phyloP scores from a whole-genome alignment of 2,888 invertebrate species.

The Trichogramma evanescens region DNA sequence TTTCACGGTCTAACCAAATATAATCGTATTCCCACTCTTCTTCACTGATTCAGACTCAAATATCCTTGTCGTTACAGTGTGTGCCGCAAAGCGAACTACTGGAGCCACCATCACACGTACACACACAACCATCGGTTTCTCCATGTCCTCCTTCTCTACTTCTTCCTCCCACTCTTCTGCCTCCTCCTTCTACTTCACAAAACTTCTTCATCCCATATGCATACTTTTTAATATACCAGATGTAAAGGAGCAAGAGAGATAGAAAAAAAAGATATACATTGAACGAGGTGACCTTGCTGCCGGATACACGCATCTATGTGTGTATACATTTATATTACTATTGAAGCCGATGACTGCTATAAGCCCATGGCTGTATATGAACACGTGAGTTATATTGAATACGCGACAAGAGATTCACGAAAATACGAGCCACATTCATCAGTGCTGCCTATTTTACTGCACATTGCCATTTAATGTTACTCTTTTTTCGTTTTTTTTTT shows the following conservation, averaged over 20 bases:
- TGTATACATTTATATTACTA: neutral
- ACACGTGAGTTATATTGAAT: too few relatives aligned
- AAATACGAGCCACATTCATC: too few relatives aligned
- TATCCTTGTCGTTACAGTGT: conserved; percentile 3
- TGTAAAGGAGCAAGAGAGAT: too few relatives aligned
- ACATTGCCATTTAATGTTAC: too few relatives aligned
- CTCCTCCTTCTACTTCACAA: neutral
- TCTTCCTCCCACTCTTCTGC: neutral
- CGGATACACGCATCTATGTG: conserved; percentile 5
- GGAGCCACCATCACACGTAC: too few relatives aligned
- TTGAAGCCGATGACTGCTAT: too few relatives aligned
- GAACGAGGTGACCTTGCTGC: conserved; percentile 17
- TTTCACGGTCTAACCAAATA: neutral
- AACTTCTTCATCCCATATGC: neutral
- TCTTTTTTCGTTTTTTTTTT: too few relatives aligned
- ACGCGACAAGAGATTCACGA: too few relatives aligned
- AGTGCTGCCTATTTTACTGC: too few relatives aligned
- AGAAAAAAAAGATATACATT: neutral
- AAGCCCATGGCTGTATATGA: too few relatives aligned
- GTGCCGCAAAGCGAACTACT: too few relatives aligned
- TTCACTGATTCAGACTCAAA: conserved; percentile 9
- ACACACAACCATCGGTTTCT: neutral
- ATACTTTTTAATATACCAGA: too few relatives aligned
- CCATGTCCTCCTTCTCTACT: conserved; percentile 1
- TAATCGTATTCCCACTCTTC: neutral